Conservation (phyloP, 2,113 vertebrate genomes). For the Fregata magnificens region DNA sequence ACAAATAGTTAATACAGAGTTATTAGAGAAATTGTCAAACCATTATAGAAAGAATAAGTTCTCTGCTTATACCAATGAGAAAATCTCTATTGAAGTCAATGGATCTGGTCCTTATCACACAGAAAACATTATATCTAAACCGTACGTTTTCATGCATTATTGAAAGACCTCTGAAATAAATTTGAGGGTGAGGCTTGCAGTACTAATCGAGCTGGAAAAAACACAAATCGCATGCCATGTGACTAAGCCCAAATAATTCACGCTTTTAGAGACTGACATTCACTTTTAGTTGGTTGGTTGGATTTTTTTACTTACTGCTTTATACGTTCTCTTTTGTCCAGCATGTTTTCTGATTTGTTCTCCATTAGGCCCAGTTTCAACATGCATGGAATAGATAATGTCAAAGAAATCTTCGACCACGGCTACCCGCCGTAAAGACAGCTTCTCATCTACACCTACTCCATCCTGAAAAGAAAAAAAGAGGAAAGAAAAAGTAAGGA, state of each 20-base stretch:
- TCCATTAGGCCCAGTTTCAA: conserved; percentile 85
- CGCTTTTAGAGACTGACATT: background rate
- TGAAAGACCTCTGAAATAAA: background rate
- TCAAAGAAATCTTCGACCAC: conserved; percentile 89
- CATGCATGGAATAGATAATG: conserved; percentile 88
- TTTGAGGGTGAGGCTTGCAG: background rate
- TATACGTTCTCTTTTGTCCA: conserved; percentile 86
- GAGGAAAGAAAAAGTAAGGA: conserved; percentile 22
- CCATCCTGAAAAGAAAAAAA: conserved; percentile 75
- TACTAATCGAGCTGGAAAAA: background rate
- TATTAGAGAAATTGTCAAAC: background rate
- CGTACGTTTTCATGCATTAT: background rate
- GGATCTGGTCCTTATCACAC: background rate
- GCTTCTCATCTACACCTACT: conserved; percentile 82
- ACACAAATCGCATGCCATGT: background rate
- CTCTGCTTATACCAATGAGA: background rate
- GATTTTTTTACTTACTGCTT: conserved; percentile 79
- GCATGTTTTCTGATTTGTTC: conserved; percentile 86
- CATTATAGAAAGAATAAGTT: background rate
- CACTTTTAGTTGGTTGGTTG: background rate
- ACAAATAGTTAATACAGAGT: background rate
- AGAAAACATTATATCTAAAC: background rate
- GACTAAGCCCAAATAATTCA: background rate
- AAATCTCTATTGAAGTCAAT: background rate
- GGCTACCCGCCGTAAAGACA: conserved; percentile 81